phyloP scores from a whole-genome alignment of 23 tunicate genomes.

The Halocynthia roretzi region DNA sequence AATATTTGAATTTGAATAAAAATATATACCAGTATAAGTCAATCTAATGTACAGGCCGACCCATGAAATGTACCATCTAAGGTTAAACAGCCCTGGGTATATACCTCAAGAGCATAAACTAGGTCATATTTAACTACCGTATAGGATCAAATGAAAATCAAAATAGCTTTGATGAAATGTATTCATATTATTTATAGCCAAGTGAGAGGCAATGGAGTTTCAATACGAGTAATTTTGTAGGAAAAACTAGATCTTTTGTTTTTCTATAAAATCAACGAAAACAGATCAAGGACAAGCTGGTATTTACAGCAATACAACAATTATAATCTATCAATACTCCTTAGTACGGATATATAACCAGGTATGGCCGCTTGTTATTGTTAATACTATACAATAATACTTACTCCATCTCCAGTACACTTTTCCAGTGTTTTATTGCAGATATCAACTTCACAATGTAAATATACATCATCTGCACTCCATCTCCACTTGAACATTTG shows the following conservation, averaged over 20 bases:
- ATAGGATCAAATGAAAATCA: too few relatives aligned
- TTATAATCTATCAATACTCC: not conserved
- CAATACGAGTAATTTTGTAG: not conserved
- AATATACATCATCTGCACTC: conserved; percentile 84
- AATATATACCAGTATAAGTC: too few relatives aligned
- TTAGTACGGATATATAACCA: not conserved
- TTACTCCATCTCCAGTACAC: conserved; percentile 63
- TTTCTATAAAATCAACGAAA: not conserved
- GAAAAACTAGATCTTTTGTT: not conserved
- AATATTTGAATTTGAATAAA: too few relatives aligned
- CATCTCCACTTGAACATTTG: conserved; percentile 98
- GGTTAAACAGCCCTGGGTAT: too few relatives aligned
- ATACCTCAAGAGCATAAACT: too few relatives aligned
- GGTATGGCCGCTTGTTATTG: not conserved
- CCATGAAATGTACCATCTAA: too few relatives aligned
- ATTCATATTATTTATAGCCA: too few relatives aligned
- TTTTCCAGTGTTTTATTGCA: conserved; percentile 68
- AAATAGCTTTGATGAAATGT: too few relatives aligned
- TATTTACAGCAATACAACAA: not conserved
- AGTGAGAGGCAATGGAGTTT: too few relatives aligned
- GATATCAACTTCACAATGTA: conserved; percentile 95
- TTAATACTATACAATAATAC: conserved; percentile 3
- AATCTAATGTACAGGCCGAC: too few relatives aligned
- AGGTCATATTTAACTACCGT: too few relatives aligned
- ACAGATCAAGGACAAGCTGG: not conserved